These are phyloP conservation scores for Orchesella cincta DNA, from an alignment of 1,140 invertebrate genomes.

Conservation along the genomic window DNA sequence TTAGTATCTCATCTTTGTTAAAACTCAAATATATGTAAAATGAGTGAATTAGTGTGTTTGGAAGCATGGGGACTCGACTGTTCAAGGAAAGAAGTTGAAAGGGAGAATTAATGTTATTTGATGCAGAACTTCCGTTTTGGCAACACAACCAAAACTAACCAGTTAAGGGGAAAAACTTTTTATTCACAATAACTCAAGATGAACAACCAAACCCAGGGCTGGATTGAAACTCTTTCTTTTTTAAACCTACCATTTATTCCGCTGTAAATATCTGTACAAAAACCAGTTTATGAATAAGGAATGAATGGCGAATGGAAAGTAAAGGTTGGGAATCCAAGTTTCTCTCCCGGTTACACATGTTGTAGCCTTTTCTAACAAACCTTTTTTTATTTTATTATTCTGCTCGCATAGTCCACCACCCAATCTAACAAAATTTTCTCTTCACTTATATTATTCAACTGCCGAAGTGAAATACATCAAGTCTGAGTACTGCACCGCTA, in stretches of 20 bases:
- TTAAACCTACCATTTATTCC: neutral
- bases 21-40: neutral
- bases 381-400: too few relatives aligned
- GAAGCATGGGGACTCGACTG: neutral
- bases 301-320: neutral
- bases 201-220: neutral
- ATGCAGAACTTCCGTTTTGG: conserved; percentile 15
- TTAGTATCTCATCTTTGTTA: neutral
- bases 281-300: neutral
- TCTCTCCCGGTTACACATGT: too few relatives aligned
- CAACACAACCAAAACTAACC: neutral
- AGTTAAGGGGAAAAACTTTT: neutral
- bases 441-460: neutral
- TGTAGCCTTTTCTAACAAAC: too few relatives aligned
- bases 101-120: neutral
- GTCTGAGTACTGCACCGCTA: too few relatives aligned
- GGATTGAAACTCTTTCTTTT: neutral
- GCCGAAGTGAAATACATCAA: neutral
- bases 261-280: neutral
- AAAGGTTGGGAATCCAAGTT: neutral
- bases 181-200: neutral
- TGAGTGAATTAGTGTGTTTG: neutral
- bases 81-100: too few relatives aligned
- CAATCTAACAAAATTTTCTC: too few relatives aligned
- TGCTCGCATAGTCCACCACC: too few relatives aligned